A percentile compares a stretch with the other conserved stretches of the same genome.
These are phyloP conservation scores for Phaethornis superciliosus DNA, from an alignment of 2,113 vertebrate genomes.

Conservation along the genomic window DNA sequence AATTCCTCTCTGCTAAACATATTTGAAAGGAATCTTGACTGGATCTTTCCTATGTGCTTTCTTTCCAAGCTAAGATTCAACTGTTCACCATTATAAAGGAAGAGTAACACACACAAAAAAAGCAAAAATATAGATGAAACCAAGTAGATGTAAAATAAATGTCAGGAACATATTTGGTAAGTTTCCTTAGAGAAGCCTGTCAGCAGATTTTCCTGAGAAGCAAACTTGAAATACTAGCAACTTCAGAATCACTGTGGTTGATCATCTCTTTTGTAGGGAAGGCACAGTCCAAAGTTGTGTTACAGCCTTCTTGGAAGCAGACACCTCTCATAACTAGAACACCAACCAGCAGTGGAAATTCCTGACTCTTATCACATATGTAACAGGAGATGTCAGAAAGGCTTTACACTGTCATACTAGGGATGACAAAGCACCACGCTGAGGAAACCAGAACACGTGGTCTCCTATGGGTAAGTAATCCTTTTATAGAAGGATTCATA, in stretches of 20 bases:
- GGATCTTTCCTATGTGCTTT: not conserved
- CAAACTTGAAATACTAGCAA: not conserved
- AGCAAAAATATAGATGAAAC: not conserved
- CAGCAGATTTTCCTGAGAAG: not conserved
- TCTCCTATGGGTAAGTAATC: constrained; percentile 3
- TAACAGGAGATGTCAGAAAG: constrained; percentile 8
- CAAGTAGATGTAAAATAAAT: not conserved
- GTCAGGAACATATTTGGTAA: not conserved
- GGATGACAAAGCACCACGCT: constrained; percentile 20
- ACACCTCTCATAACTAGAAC: not conserved
- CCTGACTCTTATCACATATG: not conserved
- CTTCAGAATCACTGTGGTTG: not conserved
- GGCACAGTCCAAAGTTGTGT: not conserved
- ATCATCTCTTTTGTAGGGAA: not conserved
- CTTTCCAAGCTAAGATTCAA: not conserved
- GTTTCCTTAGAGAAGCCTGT: not conserved
- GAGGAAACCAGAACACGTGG: not conserved
- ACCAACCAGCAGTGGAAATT: constrained; percentile 13
- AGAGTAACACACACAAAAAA: not conserved
- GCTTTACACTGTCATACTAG: constrained; percentile 15
- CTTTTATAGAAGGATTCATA: constrained; percentile 39
- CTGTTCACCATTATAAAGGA: not conserved
- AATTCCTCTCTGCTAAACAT: constrained; percentile 37
- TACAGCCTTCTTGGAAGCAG: not conserved
- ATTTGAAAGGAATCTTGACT: not conserved